Conservation (phyloP, 2,888 invertebrate genomes). For the Pandemis heparana region DNA sequence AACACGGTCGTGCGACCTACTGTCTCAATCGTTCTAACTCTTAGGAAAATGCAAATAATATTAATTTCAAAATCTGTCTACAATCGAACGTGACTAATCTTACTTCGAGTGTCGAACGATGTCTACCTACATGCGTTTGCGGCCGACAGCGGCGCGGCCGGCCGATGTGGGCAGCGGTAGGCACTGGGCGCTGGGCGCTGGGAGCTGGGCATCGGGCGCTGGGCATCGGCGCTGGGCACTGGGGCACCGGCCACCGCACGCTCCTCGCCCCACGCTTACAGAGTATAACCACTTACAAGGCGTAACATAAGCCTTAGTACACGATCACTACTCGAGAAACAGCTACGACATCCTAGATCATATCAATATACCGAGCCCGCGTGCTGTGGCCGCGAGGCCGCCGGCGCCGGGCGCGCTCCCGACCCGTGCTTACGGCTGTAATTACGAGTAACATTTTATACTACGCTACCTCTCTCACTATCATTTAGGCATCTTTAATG, state of each 20-base stretch:
- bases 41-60: slow-evolving; percentile 85
- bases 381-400: slow-evolving; percentile 66
- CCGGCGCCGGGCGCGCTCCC: slow-evolving; percentile 60
- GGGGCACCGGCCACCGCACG: slow-evolving; percentile 44
- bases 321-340: slow-evolving; percentile 84
- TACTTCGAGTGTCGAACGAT: slow-evolving; percentile 78
- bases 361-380: slow-evolving; percentile 81
- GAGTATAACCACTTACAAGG: slow-evolving; percentile 70
- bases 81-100: slow-evolving; percentile 82
- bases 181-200: slow-evolving; percentile 51
- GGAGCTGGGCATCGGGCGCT: slow-evolving; percentile 38
- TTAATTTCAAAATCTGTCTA: slow-evolving; percentile 83
- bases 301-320: slow-evolving; percentile 83
- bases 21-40: slow-evolving; percentile 84
- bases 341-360: slow-evolving; percentile 85
- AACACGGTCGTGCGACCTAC: slow-evolving; percentile 85
- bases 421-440: slow-evolving; percentile 64
- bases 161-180: slow-evolving; percentile 39
- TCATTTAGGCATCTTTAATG: slow-evolving; percentile 77
- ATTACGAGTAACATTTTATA: slow-evolving; percentile 69
- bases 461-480: slow-evolving; percentile 83
- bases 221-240: slow-evolving; percentile 54
- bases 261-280: slow-evolving; percentile 40
- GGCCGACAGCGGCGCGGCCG: slow-evolving; percentile 48
- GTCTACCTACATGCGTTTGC: slow-evolving; percentile 70